Conservation (phyloP, 2,888 invertebrate species). For the Ectemnius continuus region DNA sequence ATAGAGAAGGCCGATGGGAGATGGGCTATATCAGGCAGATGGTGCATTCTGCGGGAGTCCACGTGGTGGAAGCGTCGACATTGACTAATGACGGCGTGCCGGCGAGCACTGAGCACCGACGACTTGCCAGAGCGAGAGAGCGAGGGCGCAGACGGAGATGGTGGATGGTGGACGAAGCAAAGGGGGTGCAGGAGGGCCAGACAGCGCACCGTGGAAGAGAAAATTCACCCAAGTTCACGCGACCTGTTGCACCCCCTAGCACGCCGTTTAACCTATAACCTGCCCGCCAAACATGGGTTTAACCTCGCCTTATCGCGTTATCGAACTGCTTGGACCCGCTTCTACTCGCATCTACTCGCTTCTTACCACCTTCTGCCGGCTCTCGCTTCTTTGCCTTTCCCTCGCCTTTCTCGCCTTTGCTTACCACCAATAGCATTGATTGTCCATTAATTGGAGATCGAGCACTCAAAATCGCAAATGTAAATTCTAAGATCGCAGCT, state of each 20-base stretch:
- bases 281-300: conserved; percentile 78
- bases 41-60: conserved; percentile 72
- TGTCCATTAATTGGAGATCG: too few relatives aligned
- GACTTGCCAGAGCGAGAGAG: conserved; percentile 1
- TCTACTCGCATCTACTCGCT: conserved; percentile 28
- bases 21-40: conserved; percentile 72
- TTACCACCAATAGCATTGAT: too few relatives aligned
- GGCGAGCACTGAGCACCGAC: conserved; percentile 60
- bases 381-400: not conserved
- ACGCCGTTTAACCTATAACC: conserved; percentile 78
- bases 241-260: conserved; percentile 78
- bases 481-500: too few relatives aligned
- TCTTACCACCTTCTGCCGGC: conserved; percentile 29
- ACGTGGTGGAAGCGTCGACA: conserved; percentile 76
- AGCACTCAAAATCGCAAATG: too few relatives aligned
- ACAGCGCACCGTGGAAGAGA: conserved; percentile 76
- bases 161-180: conserved; percentile 45
- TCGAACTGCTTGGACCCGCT: conserved; percentile 69
- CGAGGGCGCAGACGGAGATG: conserved; percentile 42
- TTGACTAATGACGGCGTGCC: conserved; percentile 78
- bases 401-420: not conserved
- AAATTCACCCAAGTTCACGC: conserved; percentile 78
- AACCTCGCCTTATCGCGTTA: conserved; percentile 78
- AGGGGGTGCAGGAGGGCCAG: conserved; percentile 65
- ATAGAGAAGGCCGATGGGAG: conserved; percentile 63